These are phyloP conservation scores for Apodemia duryi DNA, from an alignment of 2,888 invertebrate species.

Conservation along the genomic window DNA sequence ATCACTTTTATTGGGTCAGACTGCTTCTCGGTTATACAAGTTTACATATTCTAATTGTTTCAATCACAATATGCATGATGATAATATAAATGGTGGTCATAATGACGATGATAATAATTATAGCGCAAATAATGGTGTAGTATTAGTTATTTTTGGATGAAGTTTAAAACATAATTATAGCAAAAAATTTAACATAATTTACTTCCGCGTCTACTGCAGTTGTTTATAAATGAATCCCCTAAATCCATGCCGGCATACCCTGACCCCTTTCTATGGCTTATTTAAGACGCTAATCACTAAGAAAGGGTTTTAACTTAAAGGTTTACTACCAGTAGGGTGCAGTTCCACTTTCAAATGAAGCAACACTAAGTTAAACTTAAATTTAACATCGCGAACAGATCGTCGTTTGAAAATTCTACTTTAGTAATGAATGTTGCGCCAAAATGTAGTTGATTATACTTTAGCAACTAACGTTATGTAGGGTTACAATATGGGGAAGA, in stretches of 20 bases:
- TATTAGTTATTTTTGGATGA: too few species aligned
- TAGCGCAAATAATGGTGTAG: too few species aligned
- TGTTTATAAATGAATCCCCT: slow-evolving; percentile 32
- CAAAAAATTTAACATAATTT: neutral
- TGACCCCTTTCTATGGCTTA: slow-evolving; percentile 39
- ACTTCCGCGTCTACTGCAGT: neutral
- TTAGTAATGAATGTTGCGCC: neutral
- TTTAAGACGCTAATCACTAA: slow-evolving; percentile 46
- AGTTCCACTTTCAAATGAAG: slow-evolving; percentile 39
- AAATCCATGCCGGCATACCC: slow-evolving; percentile 43
- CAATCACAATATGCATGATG: too few species aligned
- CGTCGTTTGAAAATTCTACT: neutral
- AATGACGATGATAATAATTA: too few species aligned
- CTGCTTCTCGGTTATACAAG: too few species aligned
- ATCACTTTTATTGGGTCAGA: too few species aligned
- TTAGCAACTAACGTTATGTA: too few species aligned
- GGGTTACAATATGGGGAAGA: too few species aligned
- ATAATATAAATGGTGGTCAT: too few species aligned
- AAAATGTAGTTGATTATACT: too few species aligned
- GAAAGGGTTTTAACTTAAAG: slow-evolving; percentile 54
- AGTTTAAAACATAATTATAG: too few species aligned
- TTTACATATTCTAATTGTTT: too few species aligned
- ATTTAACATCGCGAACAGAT: neutral
- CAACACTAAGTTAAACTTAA: slow-evolving; percentile 1
- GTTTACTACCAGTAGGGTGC: slow-evolving; percentile 41